Base-by-base conservation (phyloP, 2,113 vertebrate species). In the Eurystomus gularis region DNA sequence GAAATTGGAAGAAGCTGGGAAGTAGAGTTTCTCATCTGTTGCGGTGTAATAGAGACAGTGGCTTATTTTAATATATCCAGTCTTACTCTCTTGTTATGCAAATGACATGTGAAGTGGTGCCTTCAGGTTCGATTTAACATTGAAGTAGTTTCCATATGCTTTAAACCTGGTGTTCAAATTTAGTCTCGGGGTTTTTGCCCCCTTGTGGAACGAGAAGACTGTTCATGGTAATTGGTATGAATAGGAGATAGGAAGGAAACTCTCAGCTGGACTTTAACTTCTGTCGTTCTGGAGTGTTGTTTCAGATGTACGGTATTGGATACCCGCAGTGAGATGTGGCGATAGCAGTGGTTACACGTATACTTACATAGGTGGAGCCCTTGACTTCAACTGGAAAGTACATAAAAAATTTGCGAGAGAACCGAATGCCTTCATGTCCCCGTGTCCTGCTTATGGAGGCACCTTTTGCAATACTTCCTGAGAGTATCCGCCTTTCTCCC, bases 281-380 rank as follows among this genome's bases (percentile, higher is more conserved):
- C 21, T 2, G 4, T 83, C 49, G 3, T 69, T 90, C 35, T 3
- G 0, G 28, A 17, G 11, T 31, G 31, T 19, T 78, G 48, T 73
- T 92, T 70, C 65, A 64, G 46, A 29, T 55, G 35, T 28, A 0
- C 37, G 28, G 18, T 61, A 8, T 2, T 29, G 57, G 37, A 11
- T 65, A 42, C 4, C 4, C 12, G 57, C 83, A 39, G 76, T 15
- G 58, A 54, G 33, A 13, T 23, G 33, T 31, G 24, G 23, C 0
- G 1, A 10, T 40, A 28, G 33, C 17, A 40, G 84, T 84, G 96
- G 58, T 96, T 93, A 23, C 82, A 2, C 39, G 25, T 70, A 79
- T 83, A 49, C 37, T 76, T 75, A 40, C 62, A 70, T 93, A 95
- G 94, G 76, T 83, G 90, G 92, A 96, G 85, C 76, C 51, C 71